Evolutionary conservation across 2,113 vertebrate genomes (phyloP), one percentile per base, ranked within the genome.

Genomic region (Gracilinanus agilis): DNA sequence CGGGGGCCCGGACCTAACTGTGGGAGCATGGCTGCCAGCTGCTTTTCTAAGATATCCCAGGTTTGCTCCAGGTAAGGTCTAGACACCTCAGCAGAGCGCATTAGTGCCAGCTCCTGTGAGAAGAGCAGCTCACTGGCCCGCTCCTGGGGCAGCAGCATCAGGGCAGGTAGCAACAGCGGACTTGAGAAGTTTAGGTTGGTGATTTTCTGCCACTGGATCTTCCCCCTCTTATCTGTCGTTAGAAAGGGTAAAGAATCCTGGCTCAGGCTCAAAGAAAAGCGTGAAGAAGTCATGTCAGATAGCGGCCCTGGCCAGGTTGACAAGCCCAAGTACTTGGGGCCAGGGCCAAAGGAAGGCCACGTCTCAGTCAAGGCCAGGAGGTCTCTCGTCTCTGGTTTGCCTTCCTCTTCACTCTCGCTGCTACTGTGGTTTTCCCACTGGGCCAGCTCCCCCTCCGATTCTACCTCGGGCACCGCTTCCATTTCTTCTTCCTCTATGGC

Each of bases 31-130:
- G 61, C 24, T 55, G 83, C 89, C n/a, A 99, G 96, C 93, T 99
- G 97, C 49, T 97, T 92, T 54, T 98, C 75, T 3, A 99, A 53
- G 1, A 21, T 53, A 23, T 96, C 96, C 96, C 98, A 96, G 40
- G 98, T 92, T 94, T 97, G 97, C 94, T 98, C 97, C 91, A 97
- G 94, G 95, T 99, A 99, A 11, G 95, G 55, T 49, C n/a, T 96
- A 53, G 93, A 55, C 19, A 19, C 90, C n/a, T 94, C 94, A 0
- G 44, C 90, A 55, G 12, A 54, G 58, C 83, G 90, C 53, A 13
- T 21, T 0, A 96, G 27, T 8, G 3, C 91, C 90, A 99, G 90
- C 7, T 99, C 97, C 95, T 98, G 98, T 89, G 98, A 98, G 94
- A 98, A 99, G 4, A 98, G 95, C 6, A 99, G 75, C 19, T 97